Evolutionary conservation across 2,113 vertebrate genomes (phyloP), one percentile per base, ranked within the genome.

Genomic region (Malurus alboscapulatus): DNA sequence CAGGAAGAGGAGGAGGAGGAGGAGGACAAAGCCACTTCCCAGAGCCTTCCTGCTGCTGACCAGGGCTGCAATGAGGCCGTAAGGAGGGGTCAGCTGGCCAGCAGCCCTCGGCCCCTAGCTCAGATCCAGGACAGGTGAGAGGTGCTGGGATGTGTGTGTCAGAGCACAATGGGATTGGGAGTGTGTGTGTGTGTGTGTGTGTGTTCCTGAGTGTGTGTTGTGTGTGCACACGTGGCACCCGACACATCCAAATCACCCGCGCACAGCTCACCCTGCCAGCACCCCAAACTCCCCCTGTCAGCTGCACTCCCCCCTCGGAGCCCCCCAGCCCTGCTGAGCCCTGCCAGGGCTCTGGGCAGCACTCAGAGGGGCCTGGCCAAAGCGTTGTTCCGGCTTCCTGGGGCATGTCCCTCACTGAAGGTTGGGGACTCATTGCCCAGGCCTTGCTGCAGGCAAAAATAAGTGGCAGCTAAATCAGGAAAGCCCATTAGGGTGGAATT

Each of bases 401-500:
- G 50, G 30, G 1, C 10, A 53, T 29, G 50, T n/a, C 12, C 50
- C 63, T 48, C 20, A 26, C 62, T 65, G n/a, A 9, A 25, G 53
- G 75, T 11, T 26, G 20, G 18, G 50, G 58, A 45, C 42, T 51
- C n/a, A 80, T 34, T 34, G 78, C 47, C 40, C 66, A 63, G 51
- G 67, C 90, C 34, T 73, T 3, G 0, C 51, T 63, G 62, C 15
- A 80, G 55, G 80, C 59, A 79, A 72, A 89, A 93, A 93, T 77
- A 79, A 75, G 54, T 3, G 4, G 45, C 47, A 65, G 53, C 84
- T 96, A 96, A 96, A 94, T 94, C 51, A 75, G 88, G 84, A 93
- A 94, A 93, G 79, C 74, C 76, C 83, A 94, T 96, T 96, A 94
- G 90, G 20, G 34, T 50, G 83, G 69, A 93, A 84, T 91, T 76